These are phyloP conservation scores for Bombycilla garrulus DNA, from an alignment of 2,113 vertebrate genomes.

Conservation along the genomic window DNA sequence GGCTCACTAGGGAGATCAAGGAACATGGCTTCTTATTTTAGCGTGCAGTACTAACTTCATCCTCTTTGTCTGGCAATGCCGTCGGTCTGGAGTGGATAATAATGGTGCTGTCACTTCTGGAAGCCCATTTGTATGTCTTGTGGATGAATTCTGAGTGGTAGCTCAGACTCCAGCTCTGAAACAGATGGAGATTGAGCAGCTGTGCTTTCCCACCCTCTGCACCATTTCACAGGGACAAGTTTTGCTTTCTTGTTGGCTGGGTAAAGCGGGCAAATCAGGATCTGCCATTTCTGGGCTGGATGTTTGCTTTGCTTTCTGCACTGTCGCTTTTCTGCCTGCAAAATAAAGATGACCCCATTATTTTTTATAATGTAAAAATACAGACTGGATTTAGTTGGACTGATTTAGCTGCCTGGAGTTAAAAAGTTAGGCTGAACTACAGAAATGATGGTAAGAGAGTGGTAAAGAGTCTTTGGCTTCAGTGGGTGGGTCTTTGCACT, in stretches of 20 bases:
- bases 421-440: not conserved
- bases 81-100: not conserved
- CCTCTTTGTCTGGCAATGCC: not conserved
- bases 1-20: not conserved
- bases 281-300: not conserved
- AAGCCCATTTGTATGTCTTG: not conserved
- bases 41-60: not conserved
- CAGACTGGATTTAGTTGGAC: not conserved
- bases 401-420: not conserved
- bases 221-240: not conserved
- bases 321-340: not conserved
- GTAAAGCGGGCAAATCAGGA: not conserved
- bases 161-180: not conserved
- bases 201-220: not conserved
- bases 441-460: not conserved
- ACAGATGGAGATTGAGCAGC: not conserved
- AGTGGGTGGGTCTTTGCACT: not conserved
- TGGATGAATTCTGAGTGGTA: not conserved
- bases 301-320: not conserved
- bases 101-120: not conserved
- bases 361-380: not conserved
- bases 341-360: fast-evolving
- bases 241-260: not conserved
- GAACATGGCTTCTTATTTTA: not conserved
- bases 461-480: not conserved